Base-by-base conservation (phyloP, 2,888 invertebrate species). In the Drosophila mimica region DNA sequence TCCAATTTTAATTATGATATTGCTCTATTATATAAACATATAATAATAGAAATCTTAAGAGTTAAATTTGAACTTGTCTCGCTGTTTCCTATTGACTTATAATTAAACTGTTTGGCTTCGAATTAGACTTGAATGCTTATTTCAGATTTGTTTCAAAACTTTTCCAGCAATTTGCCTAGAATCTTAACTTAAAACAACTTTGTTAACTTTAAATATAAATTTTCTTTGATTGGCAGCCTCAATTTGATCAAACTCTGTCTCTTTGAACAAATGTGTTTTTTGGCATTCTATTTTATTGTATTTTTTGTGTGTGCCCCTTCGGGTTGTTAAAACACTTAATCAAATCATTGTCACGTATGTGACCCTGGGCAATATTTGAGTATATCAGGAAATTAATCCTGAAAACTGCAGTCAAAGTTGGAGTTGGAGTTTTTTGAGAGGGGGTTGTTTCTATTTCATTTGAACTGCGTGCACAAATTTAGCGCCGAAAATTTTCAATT, bases 321-420 rank as follows among this genome's bases (percentile, higher is more conserved):
- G 54, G 58, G 17, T 15, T 31, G 38, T 46, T 61, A 36, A 46
- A 57, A 48, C 56, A 65, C 62, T 80, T 87, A 88, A 90, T 87
- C 89, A 73, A 90, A 87, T 90, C 87, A 87, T 86, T 87, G 89
- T 90, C 90, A 87, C 90, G 87, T 89, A 77, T 78, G 62, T 51
- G 52, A 72, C 85, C 53, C 31, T 33, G 56, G 60, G 83, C 74
- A 36, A 56, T 62, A 69, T 79, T 76, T 81, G 66, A 58, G 70
- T 75, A 81, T 65, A 67, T 46, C 87, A 90, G 87, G 87, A 87
- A 87, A 87, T 87, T 87, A 87, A 90, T 86, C 75, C 79, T 72
- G 74, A 90, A 46, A 70, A 83, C 64, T 87, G 79, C 89, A 89
- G 73, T 72, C 79, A 20, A 20, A 36, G 34, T 40, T 17, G n/a